Percentiles rank a stretch among this genome's conserved stretches.
Evolutionary conservation across 1,140 invertebrate species (phyloP).

Genomic region (Dendroctonus ponderosae): DNA sequence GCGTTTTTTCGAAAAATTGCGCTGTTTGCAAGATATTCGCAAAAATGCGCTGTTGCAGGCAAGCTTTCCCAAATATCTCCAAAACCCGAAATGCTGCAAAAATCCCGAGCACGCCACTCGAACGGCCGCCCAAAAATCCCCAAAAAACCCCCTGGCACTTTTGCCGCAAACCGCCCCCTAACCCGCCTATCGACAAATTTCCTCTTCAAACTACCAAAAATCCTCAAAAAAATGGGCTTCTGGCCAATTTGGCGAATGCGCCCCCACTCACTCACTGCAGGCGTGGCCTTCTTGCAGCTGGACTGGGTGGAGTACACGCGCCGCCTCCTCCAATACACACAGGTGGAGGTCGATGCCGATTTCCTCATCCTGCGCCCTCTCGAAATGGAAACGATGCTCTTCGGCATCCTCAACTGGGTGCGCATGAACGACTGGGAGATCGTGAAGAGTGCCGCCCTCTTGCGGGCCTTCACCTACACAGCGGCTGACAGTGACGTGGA

Average conservation of each 20-base stretch:
- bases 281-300: slow-evolving; percentile 28
- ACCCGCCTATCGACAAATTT: too few relatives aligned
- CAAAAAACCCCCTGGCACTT: too few relatives aligned
- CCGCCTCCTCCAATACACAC: slow-evolving; percentile 32
- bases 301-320: slow-evolving; percentile 46
- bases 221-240: slow-evolving; percentile 1
- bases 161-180: too few relatives aligned
- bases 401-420: slow-evolving; percentile 42
- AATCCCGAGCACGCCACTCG: too few relatives aligned
- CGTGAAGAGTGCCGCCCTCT: slow-evolving; percentile 44
- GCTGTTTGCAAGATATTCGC: neutral
- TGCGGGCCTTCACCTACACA: slow-evolving; percentile 40
- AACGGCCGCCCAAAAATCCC: too few relatives aligned
- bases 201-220: too few relatives aligned
- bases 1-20: slow-evolving; percentile 7
- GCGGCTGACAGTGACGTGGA: slow-evolving; percentile 41
- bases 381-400: slow-evolving; percentile 25
- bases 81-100: too few relatives aligned
- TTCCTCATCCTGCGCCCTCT: slow-evolving; percentile 29
- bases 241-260: too few relatives aligned
- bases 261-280: too few relatives aligned
- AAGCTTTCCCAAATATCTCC: too few relatives aligned
- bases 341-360: slow-evolving; percentile 35
- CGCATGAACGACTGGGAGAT: slow-evolving; percentile 34
- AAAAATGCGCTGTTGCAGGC: too few relatives aligned